Evolutionary conservation across 2,888 invertebrate genomes (phyloP).

Genomic region (Pocota personata): DNA sequence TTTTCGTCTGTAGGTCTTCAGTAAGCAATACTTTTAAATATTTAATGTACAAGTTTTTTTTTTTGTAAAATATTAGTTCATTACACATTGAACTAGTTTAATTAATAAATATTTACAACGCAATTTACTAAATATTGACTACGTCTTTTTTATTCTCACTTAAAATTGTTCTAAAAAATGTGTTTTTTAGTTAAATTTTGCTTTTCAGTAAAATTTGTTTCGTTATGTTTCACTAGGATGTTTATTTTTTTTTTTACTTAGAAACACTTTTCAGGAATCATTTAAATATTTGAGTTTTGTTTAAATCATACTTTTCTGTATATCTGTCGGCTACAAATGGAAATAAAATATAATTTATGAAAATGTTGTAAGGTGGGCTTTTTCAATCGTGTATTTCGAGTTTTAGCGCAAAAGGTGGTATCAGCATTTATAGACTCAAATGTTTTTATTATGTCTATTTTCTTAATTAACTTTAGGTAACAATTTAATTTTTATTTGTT

Average conservation of each 20-base stretch:
- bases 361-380: background rate
- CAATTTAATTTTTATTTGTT: too few species aligned
- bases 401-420: too few species aligned
- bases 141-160: background rate
- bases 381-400: background rate
- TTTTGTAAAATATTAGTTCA: background rate
- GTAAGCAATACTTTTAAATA: background rate
- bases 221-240: constrained; percentile 24
- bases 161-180: constrained; percentile 34
- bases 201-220: constrained; percentile 13
- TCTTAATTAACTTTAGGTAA: too few species aligned
- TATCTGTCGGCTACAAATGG: background rate
- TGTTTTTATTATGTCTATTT: too few species aligned
- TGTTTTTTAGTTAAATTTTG: background rate
- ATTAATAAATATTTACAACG: constrained; percentile 15
- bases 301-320: background rate
- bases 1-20: background rate
- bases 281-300: background rate
- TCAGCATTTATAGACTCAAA: too few species aligned
- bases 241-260: constrained; percentile 15
- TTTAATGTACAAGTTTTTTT: constrained; percentile 18
- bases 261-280: constrained; percentile 44
- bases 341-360: too few species aligned
- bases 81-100: background rate
- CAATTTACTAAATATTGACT: constrained; percentile 30